Base-by-base conservation (phyloP, 2,888 invertebrate species). In the Microchrysa polita region DNA sequence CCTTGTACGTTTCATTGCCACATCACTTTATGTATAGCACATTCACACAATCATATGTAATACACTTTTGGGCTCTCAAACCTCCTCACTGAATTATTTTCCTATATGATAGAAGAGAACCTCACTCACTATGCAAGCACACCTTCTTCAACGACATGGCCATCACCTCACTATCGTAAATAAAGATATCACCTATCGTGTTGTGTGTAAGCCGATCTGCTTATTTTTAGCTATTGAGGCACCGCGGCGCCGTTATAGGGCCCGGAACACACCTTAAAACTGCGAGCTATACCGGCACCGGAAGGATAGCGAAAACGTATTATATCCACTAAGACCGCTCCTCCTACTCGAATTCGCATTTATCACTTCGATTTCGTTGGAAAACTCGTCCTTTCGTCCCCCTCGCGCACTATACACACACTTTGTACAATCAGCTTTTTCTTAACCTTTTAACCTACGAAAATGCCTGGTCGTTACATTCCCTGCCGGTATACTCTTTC, bases 191-290 rank as follows among this genome's bases (percentile, higher is more conserved):
- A 48, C 42, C 44, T n/a, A 48, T n/a, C 42, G 22, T n/a, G n/a
- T 14, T 22, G 42, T 5, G 22, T 34, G 7, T 34, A 34, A 34
- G 27, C 27, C 27, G 7, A 34, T 34, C 27, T 48, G 18, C 16
- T 65, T 65, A 65, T 65, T 65, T 61, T 40, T 61, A 61, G 61
- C 18, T 2, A 61, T n/a, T n/a, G n/a, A n/a, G n/a, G 40, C 61
- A 34, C 27, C n/a, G n/a, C n/a, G 7, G 27, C 27, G 10, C 18
- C 61, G 61, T 34, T 22, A 65, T n/a, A n/a, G n/a, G 12, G 65
- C 22, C 12, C n/a, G n/a, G 65, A 65, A 65, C 65, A 65, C 65
- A 65, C 65, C 65, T 65, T 48, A 65, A 65, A 44, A 48, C 5
- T 14, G n/a, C n/a, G 22, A 65, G 48, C 44, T 44, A n/a, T n/a